A percentile compares a stretch with the other conserved stretches of the same genome.
Conservation (phyloP, 2,888 invertebrate species). For the Cheilosia pagana region DNA sequence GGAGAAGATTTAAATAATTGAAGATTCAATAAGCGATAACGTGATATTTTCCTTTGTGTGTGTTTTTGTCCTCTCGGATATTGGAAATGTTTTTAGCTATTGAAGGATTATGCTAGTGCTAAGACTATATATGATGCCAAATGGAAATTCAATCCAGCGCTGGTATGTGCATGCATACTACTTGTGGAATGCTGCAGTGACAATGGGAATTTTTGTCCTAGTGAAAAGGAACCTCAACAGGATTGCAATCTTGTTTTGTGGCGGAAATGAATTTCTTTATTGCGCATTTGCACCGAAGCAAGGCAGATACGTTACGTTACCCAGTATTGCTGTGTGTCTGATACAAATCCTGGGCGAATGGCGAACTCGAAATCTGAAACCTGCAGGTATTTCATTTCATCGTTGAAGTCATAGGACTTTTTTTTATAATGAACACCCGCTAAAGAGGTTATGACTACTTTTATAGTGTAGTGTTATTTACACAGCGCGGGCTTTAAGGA, state of each 20-base stretch:
- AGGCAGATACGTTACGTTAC: too few relatives aligned
- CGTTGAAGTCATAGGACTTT: too few relatives aligned
- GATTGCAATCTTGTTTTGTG: neutral
- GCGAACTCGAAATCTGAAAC: too few relatives aligned
- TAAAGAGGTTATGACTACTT: too few relatives aligned
- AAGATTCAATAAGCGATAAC: constrained; percentile 61
- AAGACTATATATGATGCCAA: neutral
- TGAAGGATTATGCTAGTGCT: neutral
- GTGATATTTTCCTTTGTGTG: constrained; percentile 40
- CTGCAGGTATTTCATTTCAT: too few relatives aligned
- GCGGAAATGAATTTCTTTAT: constrained; percentile 3
- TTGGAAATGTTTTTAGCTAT: constrained; percentile 8
- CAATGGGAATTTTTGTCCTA: constrained; percentile 26
- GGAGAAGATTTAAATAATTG: constrained; percentile 56
- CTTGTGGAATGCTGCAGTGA: constrained; percentile 25
- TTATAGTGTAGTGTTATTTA: too few relatives aligned
- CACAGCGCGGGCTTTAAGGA: too few relatives aligned
- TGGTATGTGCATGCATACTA: neutral
- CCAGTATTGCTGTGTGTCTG: too few relatives aligned
- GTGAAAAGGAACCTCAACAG: neutral
- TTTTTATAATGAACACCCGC: too few relatives aligned
- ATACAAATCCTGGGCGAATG: too few relatives aligned
- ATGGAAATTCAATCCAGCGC: neutral
- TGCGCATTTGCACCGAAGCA: neutral
- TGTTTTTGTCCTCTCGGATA: neutral